Evolutionary conservation across 1,140 invertebrate species (phyloP).

Genomic region (Pogonomyrmex barbatus): DNA sequence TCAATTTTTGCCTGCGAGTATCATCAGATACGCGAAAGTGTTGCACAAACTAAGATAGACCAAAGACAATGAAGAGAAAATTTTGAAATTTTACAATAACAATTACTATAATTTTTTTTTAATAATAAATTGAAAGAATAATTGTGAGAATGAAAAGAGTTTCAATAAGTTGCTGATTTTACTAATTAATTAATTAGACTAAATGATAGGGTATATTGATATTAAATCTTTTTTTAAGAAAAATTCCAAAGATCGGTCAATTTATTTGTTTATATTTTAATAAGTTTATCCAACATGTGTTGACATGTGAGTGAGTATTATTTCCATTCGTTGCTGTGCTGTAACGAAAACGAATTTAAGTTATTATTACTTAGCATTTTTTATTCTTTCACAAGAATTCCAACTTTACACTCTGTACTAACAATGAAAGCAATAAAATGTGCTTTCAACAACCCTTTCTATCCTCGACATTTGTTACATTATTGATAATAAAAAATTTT

Average conservation of each 20-base stretch:
- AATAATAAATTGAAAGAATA: background rate
- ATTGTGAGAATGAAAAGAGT: background rate
- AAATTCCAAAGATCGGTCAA: background rate
- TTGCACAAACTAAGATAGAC: background rate
- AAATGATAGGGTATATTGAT: background rate
- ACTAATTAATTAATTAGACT: background rate
- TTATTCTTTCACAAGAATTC: background rate
- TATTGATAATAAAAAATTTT: background rate
- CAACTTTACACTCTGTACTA: background rate
- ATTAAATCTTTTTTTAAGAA: background rate
- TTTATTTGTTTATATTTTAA: background rate
- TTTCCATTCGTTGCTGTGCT: background rate
- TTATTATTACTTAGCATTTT: background rate
- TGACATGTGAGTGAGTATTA: background rate
- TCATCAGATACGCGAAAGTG: background rate
- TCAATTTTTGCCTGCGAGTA: background rate
- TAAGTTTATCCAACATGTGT: background rate
- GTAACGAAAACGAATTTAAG: background rate
- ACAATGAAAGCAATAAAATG: background rate
- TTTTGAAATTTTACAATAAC: background rate
- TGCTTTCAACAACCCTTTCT: background rate
- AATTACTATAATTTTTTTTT: background rate
- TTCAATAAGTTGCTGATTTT: constrained; percentile 3
- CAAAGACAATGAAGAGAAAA: background rate
- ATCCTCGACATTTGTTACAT: background rate